phyloP scores from a whole-genome alignment of 2,797 vertebrate genomes.

The Cryptoprocta ferox region DNA sequence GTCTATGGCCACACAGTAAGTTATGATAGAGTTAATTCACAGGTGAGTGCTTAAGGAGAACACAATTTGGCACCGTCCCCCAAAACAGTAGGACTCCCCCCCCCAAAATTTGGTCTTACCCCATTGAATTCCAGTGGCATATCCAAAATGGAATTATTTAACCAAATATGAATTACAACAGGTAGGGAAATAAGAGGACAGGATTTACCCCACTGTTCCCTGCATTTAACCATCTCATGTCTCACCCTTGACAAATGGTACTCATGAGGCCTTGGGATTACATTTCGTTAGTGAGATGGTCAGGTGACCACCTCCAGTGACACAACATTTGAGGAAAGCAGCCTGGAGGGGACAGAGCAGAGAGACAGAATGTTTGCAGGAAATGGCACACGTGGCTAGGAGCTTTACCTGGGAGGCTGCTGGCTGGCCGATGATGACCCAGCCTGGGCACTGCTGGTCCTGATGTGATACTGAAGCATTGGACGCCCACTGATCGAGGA shows the following conservation, averaged over 20 bases:
- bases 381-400: fast-evolving
- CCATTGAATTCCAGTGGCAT: background rate
- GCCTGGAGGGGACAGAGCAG: background rate
- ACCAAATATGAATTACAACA: background rate
- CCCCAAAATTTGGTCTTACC: background rate
- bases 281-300: background rate
- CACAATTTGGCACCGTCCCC: background rate
- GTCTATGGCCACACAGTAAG: background rate
- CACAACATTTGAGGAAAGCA: background rate
- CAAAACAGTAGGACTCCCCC: background rate
- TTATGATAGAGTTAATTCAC: background rate
- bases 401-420: constrained; percentile 95
- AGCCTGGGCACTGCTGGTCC: constrained; percentile 95
- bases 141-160: background rate
- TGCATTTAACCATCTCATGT: background rate
- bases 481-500: constrained; percentile 98
- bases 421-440: constrained; percentile 96
- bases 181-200: background rate
- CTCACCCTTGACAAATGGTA: background rate
- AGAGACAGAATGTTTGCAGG: background rate
- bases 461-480: constrained; percentile 95
- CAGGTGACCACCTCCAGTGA: background rate
- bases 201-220: fast-evolving
- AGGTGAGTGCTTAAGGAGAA: background rate
- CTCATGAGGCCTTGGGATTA: background rate